phyloP scores from a whole-genome alignment of 2,888 invertebrate species.

The Hyposoter didymator region DNA sequence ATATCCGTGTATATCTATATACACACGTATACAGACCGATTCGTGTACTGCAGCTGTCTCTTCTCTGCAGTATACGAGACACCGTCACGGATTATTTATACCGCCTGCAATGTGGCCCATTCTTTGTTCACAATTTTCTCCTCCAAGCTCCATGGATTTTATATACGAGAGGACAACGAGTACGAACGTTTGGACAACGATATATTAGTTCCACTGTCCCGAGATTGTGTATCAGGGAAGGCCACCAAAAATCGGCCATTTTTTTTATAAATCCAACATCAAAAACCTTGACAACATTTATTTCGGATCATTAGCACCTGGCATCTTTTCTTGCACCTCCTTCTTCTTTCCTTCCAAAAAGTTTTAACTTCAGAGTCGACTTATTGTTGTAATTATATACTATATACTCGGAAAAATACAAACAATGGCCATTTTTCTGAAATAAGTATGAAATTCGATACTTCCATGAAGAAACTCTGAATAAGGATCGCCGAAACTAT shows the following conservation, averaged over 20 bases:
- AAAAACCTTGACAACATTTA: background rate
- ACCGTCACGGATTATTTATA: slow-evolving; percentile 74
- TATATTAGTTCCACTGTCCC: slow-evolving; percentile 42
- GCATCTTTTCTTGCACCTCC: background rate
- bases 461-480: background rate
- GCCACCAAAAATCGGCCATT: background rate
- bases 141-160: slow-evolving; percentile 21
- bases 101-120: slow-evolving; percentile 72
- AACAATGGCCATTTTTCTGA: background rate
- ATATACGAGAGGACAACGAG: slow-evolving; percentile 18
- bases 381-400: background rate
- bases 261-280: background rate
- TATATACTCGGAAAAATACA: background rate
- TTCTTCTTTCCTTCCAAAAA: background rate
- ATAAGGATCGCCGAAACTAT: background rate
- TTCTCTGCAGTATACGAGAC: slow-evolving; percentile 53
- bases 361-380: background rate
- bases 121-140: slow-evolving; percentile 65
- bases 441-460: background rate
- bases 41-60: slow-evolving; percentile 74
- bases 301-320: background rate
- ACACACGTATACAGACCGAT: slow-evolving; percentile 45
- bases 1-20: slow-evolving; percentile 14
- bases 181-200: slow-evolving; percentile 51
- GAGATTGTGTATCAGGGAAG: background rate